Conservation (phyloP, 2,113 vertebrate genomes). For the cattle (Bos taurus) region ARS-UCD2.0 NC_037331.1:99215001-99215500, state of each 20-base stretch:
- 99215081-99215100: background rate
- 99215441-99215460: slow-evolving; percentile 97
- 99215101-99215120: background rate
- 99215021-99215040: background rate
- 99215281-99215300: slow-evolving; percentile 91
- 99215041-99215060: slow-evolving; percentile 30
- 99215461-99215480: slow-evolving; percentile 95
- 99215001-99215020: background rate
- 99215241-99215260: slow-evolving; percentile 99
- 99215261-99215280: slow-evolving; percentile 98
- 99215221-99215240: slow-evolving; percentile 86
- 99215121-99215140: background rate
- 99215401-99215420: slow-evolving; percentile 94
- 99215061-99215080: background rate
- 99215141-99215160: background rate
- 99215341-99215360: slow-evolving; percentile 99
- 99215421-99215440: slow-evolving; percentile 92
- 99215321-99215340: slow-evolving; percentile 98
- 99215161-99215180: background rate
- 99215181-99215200: background rate
- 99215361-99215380: slow-evolving; percentile 97
- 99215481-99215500: slow-evolving; percentile 82
- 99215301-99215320: slow-evolving; percentile 94
- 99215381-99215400: slow-evolving; percentile 97
- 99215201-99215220: accelerated